phyloP scores from a whole-genome alignment of 2,888 invertebrate species.

The Drosophila prostipennis region DNA sequence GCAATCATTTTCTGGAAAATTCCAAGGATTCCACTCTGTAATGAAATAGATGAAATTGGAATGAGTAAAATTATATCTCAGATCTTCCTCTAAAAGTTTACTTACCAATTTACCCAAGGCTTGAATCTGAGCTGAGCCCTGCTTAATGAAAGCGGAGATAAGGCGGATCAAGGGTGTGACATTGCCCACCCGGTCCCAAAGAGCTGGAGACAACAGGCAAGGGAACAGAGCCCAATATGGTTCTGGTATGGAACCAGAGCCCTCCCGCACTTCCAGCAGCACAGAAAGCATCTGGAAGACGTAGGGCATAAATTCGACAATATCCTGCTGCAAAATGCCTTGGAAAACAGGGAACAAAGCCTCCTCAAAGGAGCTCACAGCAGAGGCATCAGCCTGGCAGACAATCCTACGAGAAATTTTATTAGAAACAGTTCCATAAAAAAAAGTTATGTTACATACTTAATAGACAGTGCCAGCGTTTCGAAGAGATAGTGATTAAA shows the following conservation, averaged over 20 bases:
- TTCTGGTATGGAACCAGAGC: slow-evolving; percentile 87
- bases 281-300: slow-evolving; percentile 98
- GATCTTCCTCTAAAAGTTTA: slow-evolving; percentile 4
- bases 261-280: slow-evolving; percentile 90
- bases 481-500: slow-evolving; percentile 99
- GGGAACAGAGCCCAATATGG: slow-evolving; percentile 96
- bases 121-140: slow-evolving; percentile 89
- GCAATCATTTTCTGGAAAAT: slow-evolving; percentile 98
- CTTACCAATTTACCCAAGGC: slow-evolving; percentile 89
- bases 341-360: slow-evolving; percentile 98
- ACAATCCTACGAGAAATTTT: slow-evolving; percentile 87
- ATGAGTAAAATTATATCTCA: not conserved
- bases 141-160: slow-evolving; percentile 93
- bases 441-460: slow-evolving; percentile 85
- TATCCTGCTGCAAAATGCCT: slow-evolving; percentile 96
- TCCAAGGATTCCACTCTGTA: slow-evolving; percentile 92
- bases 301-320: slow-evolving; percentile 97
- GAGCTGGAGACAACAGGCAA: slow-evolving; percentile 93
- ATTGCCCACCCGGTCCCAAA: slow-evolving; percentile 98
- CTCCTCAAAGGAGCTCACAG: slow-evolving; percentile 95
- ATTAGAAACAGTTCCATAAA: not conserved
- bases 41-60: slow-evolving; percentile 77
- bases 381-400: slow-evolving; percentile 91
- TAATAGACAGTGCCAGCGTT: slow-evolving; percentile 94
- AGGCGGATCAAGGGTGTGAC: slow-evolving; percentile 97